Conservation (phyloP, 2,888 invertebrate species). For the Tiliacea aurago region DNA sequence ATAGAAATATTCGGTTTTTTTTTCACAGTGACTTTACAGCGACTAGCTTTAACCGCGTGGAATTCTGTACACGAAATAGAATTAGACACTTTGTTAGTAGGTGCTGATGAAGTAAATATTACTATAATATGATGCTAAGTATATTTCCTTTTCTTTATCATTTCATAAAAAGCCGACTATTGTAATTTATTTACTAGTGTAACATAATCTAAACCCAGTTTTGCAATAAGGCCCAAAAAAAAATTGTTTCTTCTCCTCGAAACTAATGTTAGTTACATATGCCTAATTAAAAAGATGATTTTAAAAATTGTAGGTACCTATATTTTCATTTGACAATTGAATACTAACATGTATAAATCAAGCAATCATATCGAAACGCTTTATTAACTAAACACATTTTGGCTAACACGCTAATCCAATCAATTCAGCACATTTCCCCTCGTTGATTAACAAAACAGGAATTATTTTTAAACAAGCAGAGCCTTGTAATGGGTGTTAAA, state of each 20-base stretch:
- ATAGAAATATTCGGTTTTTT: constrained; percentile 36
- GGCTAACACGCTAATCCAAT: not conserved
- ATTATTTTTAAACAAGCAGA: constrained; percentile 63
- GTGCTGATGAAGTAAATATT: not conserved
- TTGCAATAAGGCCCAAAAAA: too few relatives aligned
- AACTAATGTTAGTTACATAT: too few relatives aligned
- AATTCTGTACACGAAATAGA: too few relatives aligned
- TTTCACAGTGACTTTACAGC: constrained; percentile 15
- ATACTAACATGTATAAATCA: not conserved
- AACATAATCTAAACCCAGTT: too few relatives aligned
- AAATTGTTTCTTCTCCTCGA: too few relatives aligned
- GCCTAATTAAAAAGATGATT: not conserved
- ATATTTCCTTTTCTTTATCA: too few relatives aligned
- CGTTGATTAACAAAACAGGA: constrained; percentile 51
- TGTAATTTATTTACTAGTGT: too few relatives aligned
- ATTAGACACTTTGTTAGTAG: constrained; percentile 4
- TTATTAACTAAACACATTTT: not conserved
- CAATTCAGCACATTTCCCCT: constrained; percentile 21
- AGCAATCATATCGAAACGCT: not conserved
- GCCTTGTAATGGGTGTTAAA: constrained; percentile 73
- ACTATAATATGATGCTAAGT: not conserved
- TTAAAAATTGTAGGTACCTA: not conserved
- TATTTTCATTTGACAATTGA: not conserved
- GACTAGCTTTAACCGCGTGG: constrained; percentile 8
- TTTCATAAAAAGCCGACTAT: too few relatives aligned